These are phyloP conservation scores for Aotus griseimembra DNA, from an alignment of 2,797 vertebrate genomes.

Conservation along the genomic window DNA sequence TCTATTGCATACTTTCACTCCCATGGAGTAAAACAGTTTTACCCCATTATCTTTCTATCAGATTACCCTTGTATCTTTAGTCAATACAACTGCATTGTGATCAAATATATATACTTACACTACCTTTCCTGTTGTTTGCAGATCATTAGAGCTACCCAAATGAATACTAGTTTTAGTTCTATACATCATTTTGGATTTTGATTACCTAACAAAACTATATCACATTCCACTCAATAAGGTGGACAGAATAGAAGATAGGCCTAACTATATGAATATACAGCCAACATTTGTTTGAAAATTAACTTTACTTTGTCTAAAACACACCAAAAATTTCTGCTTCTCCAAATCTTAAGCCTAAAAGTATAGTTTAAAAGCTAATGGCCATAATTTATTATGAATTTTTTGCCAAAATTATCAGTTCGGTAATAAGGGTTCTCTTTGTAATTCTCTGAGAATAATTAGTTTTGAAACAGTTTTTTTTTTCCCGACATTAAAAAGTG, in stretches of 20 bases:
- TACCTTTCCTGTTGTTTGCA: neutral
- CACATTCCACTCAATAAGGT: neutral
- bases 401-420: neutral
- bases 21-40: neutral
- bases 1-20: neutral
- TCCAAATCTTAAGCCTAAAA: neutral
- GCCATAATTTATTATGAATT: neutral
- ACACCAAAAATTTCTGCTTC: neutral
- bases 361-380: neutral
- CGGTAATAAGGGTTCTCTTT: neutral
- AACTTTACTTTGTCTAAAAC: neutral
- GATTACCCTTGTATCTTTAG: neutral
- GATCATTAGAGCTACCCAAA: neutral
- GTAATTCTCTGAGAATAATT: neutral
- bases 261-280: neutral
- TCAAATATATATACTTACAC: neutral
- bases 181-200: neutral
- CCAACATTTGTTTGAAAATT: neutral
- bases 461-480: neutral
- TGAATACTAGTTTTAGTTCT: neutral
- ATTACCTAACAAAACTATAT: neutral
- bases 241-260: neutral
- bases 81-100: neutral
- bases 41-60: neutral
- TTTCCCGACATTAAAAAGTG: neutral